Evolutionary conservation across 2,797 vertebrate genomes (phyloP), one percentile per base, ranked within the genome.

Genomic region (Tauraco hartlaubi): DNA sequence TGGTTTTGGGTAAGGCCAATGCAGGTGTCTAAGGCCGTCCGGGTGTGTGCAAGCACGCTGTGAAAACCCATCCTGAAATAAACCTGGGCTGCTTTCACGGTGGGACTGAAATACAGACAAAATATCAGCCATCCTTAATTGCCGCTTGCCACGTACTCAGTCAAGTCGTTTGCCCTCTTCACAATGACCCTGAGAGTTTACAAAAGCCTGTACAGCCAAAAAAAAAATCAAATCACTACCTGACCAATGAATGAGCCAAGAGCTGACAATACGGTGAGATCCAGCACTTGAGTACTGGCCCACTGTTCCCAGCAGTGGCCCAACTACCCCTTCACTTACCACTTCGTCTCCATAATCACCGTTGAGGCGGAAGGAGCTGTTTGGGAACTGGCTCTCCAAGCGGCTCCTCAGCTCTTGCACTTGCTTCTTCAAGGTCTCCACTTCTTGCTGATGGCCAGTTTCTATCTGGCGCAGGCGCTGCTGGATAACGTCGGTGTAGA

Each of bases 401-500:
- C 98, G 98, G 95, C 98, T 99, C 98, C 98, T 99, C 89, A 99
- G 96, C 95, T 99, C 99, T 94, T 99, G 99, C 64, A 99, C 99
- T 97, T 99, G 99, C 94, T 99, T 99, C 98, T 99, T 99, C 88
- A 99, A 96, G 19, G 98, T 99, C 96, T 99, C 99, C 95, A 99
- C 99, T 94, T 99, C 99, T 88, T 99, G 98, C 97, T 99, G 99
- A 85, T 99, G 99, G 8, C 99, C 99, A 0, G 98, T 99, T 92
- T 99, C 99, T 6, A 99, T 99, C 98, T 99, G 99, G 51, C 99
- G 98, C 92, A 99, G 98, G 84, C 99, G 98, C 97, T 99, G 99
- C 95, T 99, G 99, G 93, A 99, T 98, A 5, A 98, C 97, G 5
- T 99, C 99, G 0, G 98, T 98, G 97, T 99, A 99, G 37, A 99